Percentiles rank a stretch among this genome's conserved stretches.
Conservation (phyloP, 2,888 invertebrate species). For the Agriopis marginaria region DNA sequence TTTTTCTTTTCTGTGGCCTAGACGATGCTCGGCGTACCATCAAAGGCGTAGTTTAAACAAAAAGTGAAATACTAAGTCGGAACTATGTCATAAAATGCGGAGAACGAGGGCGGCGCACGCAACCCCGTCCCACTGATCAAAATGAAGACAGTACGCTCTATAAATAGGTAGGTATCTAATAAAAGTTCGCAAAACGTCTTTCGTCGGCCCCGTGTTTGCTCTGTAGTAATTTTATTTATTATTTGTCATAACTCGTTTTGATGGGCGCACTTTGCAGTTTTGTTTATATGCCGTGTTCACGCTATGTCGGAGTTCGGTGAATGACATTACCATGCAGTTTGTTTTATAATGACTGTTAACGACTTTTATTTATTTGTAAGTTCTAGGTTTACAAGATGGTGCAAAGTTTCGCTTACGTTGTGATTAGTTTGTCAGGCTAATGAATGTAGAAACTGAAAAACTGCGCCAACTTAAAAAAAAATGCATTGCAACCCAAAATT, state of each 20-base stretch:
- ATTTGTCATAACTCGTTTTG: slow-evolving; percentile 31
- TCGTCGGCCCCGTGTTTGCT: slow-evolving; percentile 40
- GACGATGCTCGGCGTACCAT: slow-evolving; percentile 7
- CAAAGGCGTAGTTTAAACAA: slow-evolving; percentile 79
- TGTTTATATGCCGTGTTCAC: slow-evolving; percentile 37
- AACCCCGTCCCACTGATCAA: slow-evolving; percentile 52
- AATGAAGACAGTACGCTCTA: slow-evolving; percentile 64
- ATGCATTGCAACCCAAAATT: no score
- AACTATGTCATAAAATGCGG: slow-evolving; percentile 81
- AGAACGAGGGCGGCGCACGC: slow-evolving; percentile 77
- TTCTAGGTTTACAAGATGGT: no score
- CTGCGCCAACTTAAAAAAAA: no score
- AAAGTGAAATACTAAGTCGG: slow-evolving; percentile 81
- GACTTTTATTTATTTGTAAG: no score
- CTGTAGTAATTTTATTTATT: slow-evolving; percentile 38
- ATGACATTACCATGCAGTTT: slow-evolving; percentile 1
- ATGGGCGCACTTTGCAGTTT: slow-evolving; percentile 34
- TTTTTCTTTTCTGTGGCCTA: no score
- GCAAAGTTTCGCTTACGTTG: no score
- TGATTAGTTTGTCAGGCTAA: no score
- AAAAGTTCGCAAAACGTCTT: slow-evolving; percentile 53
- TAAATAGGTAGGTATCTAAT: slow-evolving; percentile 56
- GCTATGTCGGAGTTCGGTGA: slow-evolving; percentile 23
- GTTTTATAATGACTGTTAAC: neutral
- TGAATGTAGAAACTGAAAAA: no score